Evolutionary conservation across 2,888 invertebrate species (phyloP).

Genomic region (Pseudococcus viburni): DNA sequence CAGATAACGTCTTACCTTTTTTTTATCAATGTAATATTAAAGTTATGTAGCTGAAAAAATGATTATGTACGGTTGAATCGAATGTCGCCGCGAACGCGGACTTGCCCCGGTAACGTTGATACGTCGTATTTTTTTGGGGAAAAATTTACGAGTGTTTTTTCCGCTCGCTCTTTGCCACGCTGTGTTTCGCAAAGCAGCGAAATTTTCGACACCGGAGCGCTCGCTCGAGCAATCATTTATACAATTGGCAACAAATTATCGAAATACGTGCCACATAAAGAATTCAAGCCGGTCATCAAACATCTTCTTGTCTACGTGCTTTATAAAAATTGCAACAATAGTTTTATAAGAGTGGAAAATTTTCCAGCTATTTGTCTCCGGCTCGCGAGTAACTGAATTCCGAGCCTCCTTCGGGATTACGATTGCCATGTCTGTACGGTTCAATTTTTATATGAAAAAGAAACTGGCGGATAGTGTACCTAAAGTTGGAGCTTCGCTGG

Average conservation of each 20-base stretch:
- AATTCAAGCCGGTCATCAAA: constrained; percentile 5
- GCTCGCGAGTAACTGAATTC: not conserved
- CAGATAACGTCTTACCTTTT: constrained; percentile 31
- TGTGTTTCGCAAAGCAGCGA: not conserved
- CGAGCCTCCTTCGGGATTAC: not conserved
- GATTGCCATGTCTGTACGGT: not conserved
- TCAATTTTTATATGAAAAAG: not conserved
- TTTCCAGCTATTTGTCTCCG: constrained; percentile 15
- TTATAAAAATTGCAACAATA: constrained; percentile 27
- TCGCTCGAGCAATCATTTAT: constrained; percentile 1
- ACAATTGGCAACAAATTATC: constrained; percentile 43
- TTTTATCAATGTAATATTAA: not conserved
- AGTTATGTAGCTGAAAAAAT: constrained; percentile 39
- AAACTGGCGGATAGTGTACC: not conserved
- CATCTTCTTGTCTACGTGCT: constrained; percentile 13
- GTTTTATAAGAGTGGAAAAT: not conserved
- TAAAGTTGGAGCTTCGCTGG: not conserved
- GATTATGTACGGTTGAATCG: constrained; percentile 23
- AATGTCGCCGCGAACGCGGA: not conserved
- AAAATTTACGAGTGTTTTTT: constrained; percentile 17
- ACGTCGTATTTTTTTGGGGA: not conserved
- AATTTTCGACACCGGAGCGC: not conserved
- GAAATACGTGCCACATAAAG: constrained; percentile 16
- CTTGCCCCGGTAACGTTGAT: not conserved
- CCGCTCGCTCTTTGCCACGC: not conserved